Conservation (phyloP, 2,888 invertebrate species). For the Isoperla grammatica region DNA sequence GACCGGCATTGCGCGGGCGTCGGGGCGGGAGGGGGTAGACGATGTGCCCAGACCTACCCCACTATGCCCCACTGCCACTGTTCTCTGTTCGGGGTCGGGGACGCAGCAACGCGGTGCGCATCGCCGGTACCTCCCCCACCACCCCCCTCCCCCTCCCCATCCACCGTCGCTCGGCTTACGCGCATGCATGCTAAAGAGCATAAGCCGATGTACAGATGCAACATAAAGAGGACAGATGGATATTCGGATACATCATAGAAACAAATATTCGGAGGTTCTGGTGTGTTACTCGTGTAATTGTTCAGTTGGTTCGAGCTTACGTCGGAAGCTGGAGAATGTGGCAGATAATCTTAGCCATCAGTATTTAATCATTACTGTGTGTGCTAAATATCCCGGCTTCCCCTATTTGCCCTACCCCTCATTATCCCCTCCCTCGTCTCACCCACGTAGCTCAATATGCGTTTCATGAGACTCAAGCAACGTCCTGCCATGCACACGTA, state of each 20-base stretch:
- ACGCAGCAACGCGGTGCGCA: constrained; percentile 14
- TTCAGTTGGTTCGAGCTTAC: too few species aligned
- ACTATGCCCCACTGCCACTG: constrained; percentile 30
- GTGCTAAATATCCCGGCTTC: too few species aligned
- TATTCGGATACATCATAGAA: background rate
- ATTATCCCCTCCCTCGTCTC: too few species aligned
- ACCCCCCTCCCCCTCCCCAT: constrained; percentile 8
- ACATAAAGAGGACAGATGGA: constrained; percentile 22
- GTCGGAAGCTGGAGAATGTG: too few species aligned
- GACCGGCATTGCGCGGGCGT: constrained; percentile 34
- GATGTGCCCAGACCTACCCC: constrained; percentile 29
- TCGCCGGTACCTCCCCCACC: background rate
- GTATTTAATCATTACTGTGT: too few species aligned
- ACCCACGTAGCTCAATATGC: too few species aligned
- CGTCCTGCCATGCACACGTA: too few species aligned
- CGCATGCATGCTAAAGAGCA: constrained; percentile 23
- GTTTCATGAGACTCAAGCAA: too few species aligned
- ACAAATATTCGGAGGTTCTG: too few species aligned
- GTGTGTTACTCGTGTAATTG: too few species aligned
- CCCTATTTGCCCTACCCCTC: too few species aligned
- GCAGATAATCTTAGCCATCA: too few species aligned
- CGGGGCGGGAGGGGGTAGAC: constrained; percentile 33
- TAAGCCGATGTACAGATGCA: constrained; percentile 18
- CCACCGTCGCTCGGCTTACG: background rate
- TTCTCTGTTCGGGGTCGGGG: constrained; percentile 16